Base-by-base conservation (phyloP, 2,888 invertebrate genomes). In the Sinopyrophorus schimmeli region DNA sequence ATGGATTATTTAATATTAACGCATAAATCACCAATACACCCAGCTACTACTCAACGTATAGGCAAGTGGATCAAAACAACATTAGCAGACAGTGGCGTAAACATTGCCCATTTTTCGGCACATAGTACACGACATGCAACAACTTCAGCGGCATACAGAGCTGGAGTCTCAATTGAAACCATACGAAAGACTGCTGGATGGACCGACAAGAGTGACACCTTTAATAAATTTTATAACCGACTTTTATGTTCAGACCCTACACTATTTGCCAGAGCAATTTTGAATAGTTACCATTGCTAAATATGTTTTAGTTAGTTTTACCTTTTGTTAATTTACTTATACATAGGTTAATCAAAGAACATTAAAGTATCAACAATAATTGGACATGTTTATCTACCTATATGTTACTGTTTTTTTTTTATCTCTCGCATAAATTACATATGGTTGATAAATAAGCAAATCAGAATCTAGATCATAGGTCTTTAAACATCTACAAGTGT, bases 151-250 rank as follows among this genome's bases (percentile, higher is more conserved):
- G 64, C 59, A 7, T 37, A 44, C 7, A 43, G 50, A 24, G 49
- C 14, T 6, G 59, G 58, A 10, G 46, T 61, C 3, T 47, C 26
- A 23, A 27, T 60, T n/a, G 50, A 58, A 3, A 20, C 30, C 0
- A 61, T 62, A 9, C 42, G 41, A 12, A 57, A 41, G n/a, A 55
- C 55, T 18, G 58, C 60, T n/a, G 61, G 60, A n/a, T 62, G 59
- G 60, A 43, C 60, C 4, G 15, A 43, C 7, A 43, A 34, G 12
- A 58, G 58, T 5, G 12, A 43, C 7, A 54, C 51, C 0, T 63
- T 62, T 30, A 58, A 55, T 6, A 59, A 30, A n/a, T 51, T 53
- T 43, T 55, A 54, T 31, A 51, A 55, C 27, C 30, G 43, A 2
- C 44, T 21, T 7, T n/a, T 16, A n/a, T 32, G 31, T 32, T 17